Evolutionary conservation across 2,888 invertebrate species (phyloP).

Genomic region (Fragum sueziense): DNA sequence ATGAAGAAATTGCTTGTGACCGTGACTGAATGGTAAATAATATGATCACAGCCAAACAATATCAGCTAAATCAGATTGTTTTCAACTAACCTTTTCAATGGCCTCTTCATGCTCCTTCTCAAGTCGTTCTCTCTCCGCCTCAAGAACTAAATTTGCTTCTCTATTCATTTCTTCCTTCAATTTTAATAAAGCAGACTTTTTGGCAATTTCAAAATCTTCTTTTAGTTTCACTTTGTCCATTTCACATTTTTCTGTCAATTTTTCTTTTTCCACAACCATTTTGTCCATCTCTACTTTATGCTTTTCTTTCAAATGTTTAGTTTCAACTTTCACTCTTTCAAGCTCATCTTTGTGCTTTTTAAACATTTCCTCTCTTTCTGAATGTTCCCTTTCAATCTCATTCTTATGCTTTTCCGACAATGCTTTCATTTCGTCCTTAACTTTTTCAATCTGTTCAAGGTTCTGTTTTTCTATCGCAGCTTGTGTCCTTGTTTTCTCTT

Average conservation of each 20-base stretch:
- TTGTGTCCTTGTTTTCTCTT: constrained; percentile 19
- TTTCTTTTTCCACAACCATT: constrained; percentile 26
- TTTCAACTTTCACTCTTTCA: neutral
- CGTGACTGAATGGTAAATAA: too few relatives aligned
- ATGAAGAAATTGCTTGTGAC: too few relatives aligned
- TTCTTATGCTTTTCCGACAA: constrained; percentile 44
- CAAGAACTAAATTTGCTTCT: constrained; percentile 39
- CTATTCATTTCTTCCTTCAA: constrained; percentile 42
- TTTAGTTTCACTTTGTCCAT: constrained; percentile 44
- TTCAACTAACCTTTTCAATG: constrained; percentile 25
- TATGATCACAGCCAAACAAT: too few relatives aligned
- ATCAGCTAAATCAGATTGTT: too few relatives aligned
- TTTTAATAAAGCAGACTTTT: constrained; percentile 40
- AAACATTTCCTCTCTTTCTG: neutral
- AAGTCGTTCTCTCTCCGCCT: constrained; percentile 33
- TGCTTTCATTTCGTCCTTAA: constrained; percentile 5
- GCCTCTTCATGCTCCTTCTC: constrained; percentile 34
- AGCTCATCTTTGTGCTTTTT: neutral
- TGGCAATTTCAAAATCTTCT: constrained; percentile 49
- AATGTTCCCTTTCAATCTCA: constrained; percentile 41
- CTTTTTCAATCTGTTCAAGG: neutral
- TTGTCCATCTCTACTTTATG: neutral
- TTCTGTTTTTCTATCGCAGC: constrained; percentile 20
- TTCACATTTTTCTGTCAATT: constrained; percentile 40
- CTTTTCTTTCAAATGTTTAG: constrained; percentile 7